Evolutionary conservation across 2,888 invertebrate species (phyloP), one percentile per base, ranked within the genome.

Genomic region (Achlya flavicornis): DNA sequence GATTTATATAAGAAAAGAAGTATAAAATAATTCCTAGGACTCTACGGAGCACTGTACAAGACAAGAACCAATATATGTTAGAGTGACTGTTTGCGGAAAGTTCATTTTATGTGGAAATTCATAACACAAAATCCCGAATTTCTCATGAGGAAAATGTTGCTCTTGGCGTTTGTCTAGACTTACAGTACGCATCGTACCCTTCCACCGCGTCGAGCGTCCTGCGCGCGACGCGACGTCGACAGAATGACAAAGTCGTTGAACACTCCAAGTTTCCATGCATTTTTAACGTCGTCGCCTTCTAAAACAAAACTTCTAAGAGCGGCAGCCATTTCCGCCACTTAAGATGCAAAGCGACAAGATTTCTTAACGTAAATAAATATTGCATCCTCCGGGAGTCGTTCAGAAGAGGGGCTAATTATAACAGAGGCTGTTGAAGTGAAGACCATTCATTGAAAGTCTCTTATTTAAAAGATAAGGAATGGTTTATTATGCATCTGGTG

Each of bases 191-290:
- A 46, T n/a, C 41, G 41, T 41, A 5, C 46, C 14, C 46, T n/a
- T 46, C 10, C 46, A n/a, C 46, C 3, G 43, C 12, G 43, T 35
- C 35, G 2, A 48, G 66, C 35, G n/a, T 35, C n/a, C 58, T 5
- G 66, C 35, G n/a, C 58, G 35, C 58, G 14, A 33, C 41, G 35
- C 38, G 35, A 38, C 59, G 35, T 4, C 59, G 38, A 38, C 59
- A 35, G 53, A 53, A 53, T 38, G 16, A 38, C 59, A 38, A 8
- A 35, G 19, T 33, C 14, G 12, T 35, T 38, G 38, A 58, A 38
- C 58, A 58, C 58, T 58, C 35, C 58, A 35, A 58, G 38, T 58
- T 58, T 58, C 33, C 16, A 58, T 58, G 58, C 58, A 58, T 58
- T 58, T 58, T 58, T 35, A 58, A 58, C 58, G 58, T 35, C 35